Evolutionary conservation across 2,797 vertebrate species (phyloP), one percentile per base, ranked within the genome.

Genomic region (Dallia pectoralis): DNA sequence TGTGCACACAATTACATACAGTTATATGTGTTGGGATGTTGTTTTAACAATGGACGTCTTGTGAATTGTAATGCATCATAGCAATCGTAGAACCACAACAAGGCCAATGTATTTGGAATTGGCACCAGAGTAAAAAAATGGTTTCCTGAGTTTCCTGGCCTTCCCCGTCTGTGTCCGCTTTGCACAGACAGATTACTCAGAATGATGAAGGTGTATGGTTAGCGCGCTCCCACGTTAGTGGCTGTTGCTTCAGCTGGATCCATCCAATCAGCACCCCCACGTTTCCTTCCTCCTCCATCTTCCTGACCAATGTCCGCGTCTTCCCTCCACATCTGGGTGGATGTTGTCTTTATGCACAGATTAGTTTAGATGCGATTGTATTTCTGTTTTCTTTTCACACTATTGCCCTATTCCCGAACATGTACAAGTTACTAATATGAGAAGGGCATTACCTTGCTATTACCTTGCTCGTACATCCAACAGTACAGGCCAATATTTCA

Each of bases 281-380:
- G 9, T 65, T 36, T 67, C 67, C 47, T 69, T 47, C 22, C 25
- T 49, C 15, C 30, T n/a, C 18, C n/a, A 0, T 29, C 27, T 11
- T 30, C 67, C 47, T 48, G n/a, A 30, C 68, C 66, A 76, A 84
- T 74, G 72, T 48, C 70, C 79, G 80, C 74, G 80, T 71, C 75
- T 79, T 78, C 81, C 80, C 77, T 79, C 76, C 62, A 44, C 19
- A 25, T 59, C 22, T 11, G 11, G 53, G 53, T 59, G 12, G 11
- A 59, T 25, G 22, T 59, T 25, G 53, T 59, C 53, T 11, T 27
- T 22, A 59, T 22, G 53, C 53, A 59, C 53, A 59, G 53, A 25
- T 59, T 22, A 59, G 53, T 25, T 59, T 25, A 59, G 62, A 16
- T 18, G 16, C 9, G 61, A 30, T 9, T 64, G 14, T 32, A 29